A percentile compares a stretch with the other conserved stretches of the same genome.
Conservation (phyloP, 2,797 vertebrate genomes). For the Sebastes nivosus region DNA sequence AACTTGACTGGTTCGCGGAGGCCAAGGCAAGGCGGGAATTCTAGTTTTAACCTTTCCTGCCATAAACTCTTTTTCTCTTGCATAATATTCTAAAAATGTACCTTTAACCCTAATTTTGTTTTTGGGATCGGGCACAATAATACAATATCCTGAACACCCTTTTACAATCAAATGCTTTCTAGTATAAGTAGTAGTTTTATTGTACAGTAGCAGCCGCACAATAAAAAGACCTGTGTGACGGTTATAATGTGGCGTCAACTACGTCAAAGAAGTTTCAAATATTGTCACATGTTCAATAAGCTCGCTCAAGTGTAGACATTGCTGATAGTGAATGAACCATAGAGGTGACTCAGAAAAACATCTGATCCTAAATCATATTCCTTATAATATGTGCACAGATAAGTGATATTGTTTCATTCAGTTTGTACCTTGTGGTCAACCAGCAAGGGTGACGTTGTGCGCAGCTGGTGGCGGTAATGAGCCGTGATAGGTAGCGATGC, state of each 20-base stretch:
- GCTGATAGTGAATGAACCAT: not conserved
- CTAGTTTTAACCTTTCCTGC: not conserved
- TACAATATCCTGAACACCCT: not conserved
- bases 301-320: not conserved
- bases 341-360: not conserved
- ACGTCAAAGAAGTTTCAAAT: not conserved
- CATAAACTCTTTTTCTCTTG: not conserved
- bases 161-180: not conserved
- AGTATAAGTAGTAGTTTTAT: not conserved
- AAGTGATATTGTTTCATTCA: not conserved
- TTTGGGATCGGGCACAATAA: not conserved
- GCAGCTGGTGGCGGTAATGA: not conserved
- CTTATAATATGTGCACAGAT: not conserved
- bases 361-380: not conserved
- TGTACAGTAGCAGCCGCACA: not conserved
- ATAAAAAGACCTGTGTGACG: not conserved
- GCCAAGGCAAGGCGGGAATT: no score
- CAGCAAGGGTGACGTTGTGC: not conserved
- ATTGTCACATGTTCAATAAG: not conserved
- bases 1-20: no score
- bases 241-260: not conserved
- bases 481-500: not conserved
- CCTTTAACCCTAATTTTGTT: not conserved
- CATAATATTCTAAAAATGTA: not conserved
- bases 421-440: not conserved